Conservation (phyloP, 1,140 invertebrate genomes). For the Periplaneta americana region DNA sequence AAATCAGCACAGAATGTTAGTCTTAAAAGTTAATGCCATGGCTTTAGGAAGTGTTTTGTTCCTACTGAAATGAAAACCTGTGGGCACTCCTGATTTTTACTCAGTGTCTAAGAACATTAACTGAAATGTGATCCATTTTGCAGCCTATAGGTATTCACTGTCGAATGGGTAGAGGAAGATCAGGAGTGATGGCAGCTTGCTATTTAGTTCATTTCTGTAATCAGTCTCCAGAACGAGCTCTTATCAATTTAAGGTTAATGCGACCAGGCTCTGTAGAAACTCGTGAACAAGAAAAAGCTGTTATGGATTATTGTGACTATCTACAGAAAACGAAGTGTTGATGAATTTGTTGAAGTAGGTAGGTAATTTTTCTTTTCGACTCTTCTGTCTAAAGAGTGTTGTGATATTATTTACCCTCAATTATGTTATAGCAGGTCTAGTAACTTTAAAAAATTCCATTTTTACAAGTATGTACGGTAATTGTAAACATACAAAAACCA, state of each 20-base stretch:
- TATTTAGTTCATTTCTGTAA: conserved; percentile 56
- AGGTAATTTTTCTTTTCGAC: too few species aligned
- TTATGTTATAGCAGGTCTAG: too few species aligned
- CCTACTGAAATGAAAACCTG: too few species aligned
- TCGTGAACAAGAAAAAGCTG: conserved; percentile 53
- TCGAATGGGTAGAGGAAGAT: conserved; percentile 58
- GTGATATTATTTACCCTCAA: too few species aligned
- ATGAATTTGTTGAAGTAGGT: neutral
- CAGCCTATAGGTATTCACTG: conserved; percentile 66
- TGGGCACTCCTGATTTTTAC: too few species aligned
- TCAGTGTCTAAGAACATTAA: neutral
- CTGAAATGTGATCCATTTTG: conserved; percentile 19
- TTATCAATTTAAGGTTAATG: conserved; percentile 49
- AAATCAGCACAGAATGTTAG: too few species aligned
- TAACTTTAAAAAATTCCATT: too few species aligned
- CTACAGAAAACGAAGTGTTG: conserved; percentile 33
- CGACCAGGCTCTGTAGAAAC: conserved; percentile 64
- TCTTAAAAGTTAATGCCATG: too few species aligned
- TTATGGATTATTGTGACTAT: conserved; percentile 52
- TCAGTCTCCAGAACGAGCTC: conserved; percentile 53
- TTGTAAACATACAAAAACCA: too few species aligned
- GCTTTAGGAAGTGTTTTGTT: too few species aligned
- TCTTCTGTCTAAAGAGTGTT: too few species aligned
- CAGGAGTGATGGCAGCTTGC: conserved; percentile 63
- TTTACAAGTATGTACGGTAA: too few species aligned